phyloP scores from a whole-genome alignment of 2,888 invertebrate species.

The Melangyna quadrimaculata region DNA sequence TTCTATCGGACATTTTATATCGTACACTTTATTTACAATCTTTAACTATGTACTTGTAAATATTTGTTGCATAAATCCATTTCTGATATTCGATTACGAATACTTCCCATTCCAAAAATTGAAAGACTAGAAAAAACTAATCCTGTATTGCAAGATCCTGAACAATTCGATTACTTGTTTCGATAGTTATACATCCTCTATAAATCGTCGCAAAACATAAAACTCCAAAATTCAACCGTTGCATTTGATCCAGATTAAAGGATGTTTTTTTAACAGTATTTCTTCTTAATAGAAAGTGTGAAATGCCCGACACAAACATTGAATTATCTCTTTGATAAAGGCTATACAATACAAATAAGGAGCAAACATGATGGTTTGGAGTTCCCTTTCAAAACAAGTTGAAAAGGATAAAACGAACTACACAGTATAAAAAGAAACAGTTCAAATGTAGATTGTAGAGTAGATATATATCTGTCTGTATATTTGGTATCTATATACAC shows the following conservation, averaged over 20 bases:
- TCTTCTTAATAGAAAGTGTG: neutral
- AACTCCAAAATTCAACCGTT: neutral
- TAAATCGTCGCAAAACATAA: neutral
- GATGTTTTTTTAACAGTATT: neutral
- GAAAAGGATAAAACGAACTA: neutral
- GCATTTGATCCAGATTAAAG: constrained; percentile 15
- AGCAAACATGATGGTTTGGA: neutral
- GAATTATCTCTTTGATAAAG: neutral
- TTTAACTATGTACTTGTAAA: no score
- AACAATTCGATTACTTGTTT: neutral
- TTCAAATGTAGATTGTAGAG: neutral
- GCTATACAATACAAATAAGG: no score
- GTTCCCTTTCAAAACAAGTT: neutral
- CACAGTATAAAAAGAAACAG: neutral
- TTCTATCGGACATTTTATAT: no score
- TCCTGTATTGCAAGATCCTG: neutral
- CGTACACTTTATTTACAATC: no score
- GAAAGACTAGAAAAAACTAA: neutral
- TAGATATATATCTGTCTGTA: neutral
- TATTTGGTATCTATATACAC: neutral
- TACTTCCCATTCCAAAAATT: neutral
- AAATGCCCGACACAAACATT: neutral
- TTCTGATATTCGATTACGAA: neutral
- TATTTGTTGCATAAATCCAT: neutral
- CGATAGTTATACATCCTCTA: no score